These are phyloP conservation scores for Diarsia brunnea DNA, from an alignment of 2,888 invertebrate genomes.

Conservation along the genomic window DNA sequence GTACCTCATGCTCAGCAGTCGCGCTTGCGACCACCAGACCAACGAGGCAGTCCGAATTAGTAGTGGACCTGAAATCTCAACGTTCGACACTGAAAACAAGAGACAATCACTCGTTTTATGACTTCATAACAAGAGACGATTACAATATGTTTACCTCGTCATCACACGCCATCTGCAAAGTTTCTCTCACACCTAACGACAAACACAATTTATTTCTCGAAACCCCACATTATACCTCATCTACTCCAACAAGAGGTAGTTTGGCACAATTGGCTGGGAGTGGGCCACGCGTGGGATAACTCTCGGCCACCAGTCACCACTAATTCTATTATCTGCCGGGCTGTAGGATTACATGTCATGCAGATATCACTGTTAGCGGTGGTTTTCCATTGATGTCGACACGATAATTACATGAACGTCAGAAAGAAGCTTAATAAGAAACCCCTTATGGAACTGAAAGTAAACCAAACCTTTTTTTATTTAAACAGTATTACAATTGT, in stretches of 20 bases:
- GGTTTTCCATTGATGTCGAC: conserved; percentile 48
- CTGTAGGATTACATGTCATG: conserved; percentile 65
- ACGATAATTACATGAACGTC: no score
- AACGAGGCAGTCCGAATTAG: no score
- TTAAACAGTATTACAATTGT: no score
- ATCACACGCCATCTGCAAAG: background rate
- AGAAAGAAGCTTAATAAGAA: no score
- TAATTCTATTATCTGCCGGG: conserved; percentile 69
- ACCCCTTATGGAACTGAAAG: background rate
- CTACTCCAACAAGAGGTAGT: conserved; percentile 19
- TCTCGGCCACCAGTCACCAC: conserved; percentile 56
- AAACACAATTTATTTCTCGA: conserved; percentile 27
- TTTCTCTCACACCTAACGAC: conserved; percentile 15
- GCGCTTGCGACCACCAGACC: no score
- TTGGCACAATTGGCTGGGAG: conserved; percentile 58
- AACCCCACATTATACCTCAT: conserved; percentile 38
- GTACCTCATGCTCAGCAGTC: no score
- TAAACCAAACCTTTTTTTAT: no score
- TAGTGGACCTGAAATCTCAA: background rate
- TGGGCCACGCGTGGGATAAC: conserved; percentile 65
- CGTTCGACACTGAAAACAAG: background rate
- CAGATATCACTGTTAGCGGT: conserved; percentile 44
- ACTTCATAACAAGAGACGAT: background rate
- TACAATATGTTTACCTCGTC: background rate
- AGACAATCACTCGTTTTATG: background rate